Base-by-base conservation (phyloP, 1,140 invertebrate species). In the Bombus polaris region DNA sequence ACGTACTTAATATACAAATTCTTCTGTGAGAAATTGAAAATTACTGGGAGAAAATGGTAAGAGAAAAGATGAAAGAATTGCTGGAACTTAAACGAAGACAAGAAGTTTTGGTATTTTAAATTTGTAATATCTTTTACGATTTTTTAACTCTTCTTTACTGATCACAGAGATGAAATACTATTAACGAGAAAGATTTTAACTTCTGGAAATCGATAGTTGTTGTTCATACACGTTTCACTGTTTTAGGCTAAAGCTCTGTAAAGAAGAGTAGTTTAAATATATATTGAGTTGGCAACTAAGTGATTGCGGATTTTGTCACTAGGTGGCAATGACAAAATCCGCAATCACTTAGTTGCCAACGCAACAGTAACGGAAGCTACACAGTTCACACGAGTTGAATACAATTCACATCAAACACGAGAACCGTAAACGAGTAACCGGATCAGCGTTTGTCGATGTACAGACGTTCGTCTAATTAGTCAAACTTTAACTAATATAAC, bases 381-480 rank as follows among this genome's bases (percentile, higher is more conserved):
- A 39, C 8, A 32, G 32, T 70, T 80, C 35, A 12, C 44, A 22
- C 35, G 8, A 22, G 25, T 37, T 15, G n/a, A 42, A 12, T 44
- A 13, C 12, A 28, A 75, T 75, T 28, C 13, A 12, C 13, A 42
- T 25, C 6, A 28, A 35, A 37, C 10, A 25, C 5, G 6, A 25
- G 72, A 32, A 35, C n/a, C 35, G 37, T 28, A 39, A 68, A 25
- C 59, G 35, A 83, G n/a, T 15, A n/a, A 57, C 39, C 42, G 1
- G 72, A 42, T 75, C 32, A 68, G 59, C 44, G 72, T 75, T 83
- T 82, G 53, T 53, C 13, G 1, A 44, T 35, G 57, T 44, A 66
- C 25, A 82, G 62, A 72, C 15, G 59, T 75, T 18, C 81, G 25
- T 32, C 72, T 76, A 76, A 83, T 76, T 83, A 62, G 81, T 28